phyloP scores from a whole-genome alignment of 2,888 invertebrate species.

The Rotaria sp. region DNA sequence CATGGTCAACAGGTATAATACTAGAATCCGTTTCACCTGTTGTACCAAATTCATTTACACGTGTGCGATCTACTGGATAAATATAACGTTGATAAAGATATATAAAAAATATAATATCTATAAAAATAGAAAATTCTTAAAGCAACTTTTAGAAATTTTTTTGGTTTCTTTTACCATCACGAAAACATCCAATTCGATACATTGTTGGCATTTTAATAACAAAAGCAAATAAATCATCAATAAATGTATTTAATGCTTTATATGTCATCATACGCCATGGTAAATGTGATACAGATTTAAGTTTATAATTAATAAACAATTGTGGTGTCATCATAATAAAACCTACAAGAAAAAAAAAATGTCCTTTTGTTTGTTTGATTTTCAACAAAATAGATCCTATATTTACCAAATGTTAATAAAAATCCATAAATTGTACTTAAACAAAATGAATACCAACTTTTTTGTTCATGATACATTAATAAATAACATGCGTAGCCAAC shows the following conservation, averaged over 20 bases:
- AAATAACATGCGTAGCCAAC: slow-evolving; percentile 92
- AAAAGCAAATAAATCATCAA: slow-evolving; percentile 99
- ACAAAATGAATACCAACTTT: slow-evolving; percentile 88
- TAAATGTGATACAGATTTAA: slow-evolving; percentile 95
- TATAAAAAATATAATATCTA: slow-evolving; percentile 94
- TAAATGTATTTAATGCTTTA: slow-evolving; percentile 97
- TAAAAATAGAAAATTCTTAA: slow-evolving; percentile 23
- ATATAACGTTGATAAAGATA: slow-evolving; percentile 98
- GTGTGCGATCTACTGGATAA: slow-evolving; percentile 86
- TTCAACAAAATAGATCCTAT: not conserved
- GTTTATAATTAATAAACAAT: slow-evolving; percentile 95
- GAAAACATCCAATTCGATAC: slow-evolving; percentile 45
- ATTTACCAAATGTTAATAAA: slow-evolving; percentile 73
- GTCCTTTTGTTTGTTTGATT: not conserved
- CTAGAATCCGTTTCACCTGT: slow-evolving; percentile 26
- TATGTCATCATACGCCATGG: slow-evolving; percentile 99
- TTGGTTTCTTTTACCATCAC: slow-evolving; percentile 67
- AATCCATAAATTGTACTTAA: slow-evolving; percentile 85
- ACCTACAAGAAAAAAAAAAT: slow-evolving; percentile 59
- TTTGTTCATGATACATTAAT: slow-evolving; percentile 86
- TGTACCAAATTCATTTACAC: slow-evolving; percentile 96
- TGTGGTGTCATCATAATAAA: slow-evolving; percentile 99
- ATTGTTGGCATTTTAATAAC: slow-evolving; percentile 58
- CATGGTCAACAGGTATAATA: not conserved
- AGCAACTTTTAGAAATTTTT: not conserved